phyloP scores from a whole-genome alignment of 2,797 vertebrate species.

The Dendrocincla tyrannina region DNA sequence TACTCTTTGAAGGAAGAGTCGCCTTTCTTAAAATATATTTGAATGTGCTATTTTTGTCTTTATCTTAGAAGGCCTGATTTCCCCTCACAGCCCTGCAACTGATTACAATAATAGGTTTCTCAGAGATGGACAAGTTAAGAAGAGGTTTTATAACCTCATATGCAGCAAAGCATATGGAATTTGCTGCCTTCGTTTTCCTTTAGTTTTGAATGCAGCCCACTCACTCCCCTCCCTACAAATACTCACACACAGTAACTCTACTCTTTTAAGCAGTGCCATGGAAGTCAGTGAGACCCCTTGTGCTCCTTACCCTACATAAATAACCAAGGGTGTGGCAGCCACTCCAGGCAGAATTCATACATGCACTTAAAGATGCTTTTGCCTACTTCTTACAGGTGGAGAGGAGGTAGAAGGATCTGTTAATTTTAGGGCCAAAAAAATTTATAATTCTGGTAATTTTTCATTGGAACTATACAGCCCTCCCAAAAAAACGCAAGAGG shows the following conservation, averaged over 20 bases:
- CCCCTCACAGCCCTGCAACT: conserved; percentile 26
- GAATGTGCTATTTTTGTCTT: conserved; percentile 45
- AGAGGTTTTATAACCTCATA: not conserved
- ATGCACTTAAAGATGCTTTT: not conserved
- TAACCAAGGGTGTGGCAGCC: not conserved
- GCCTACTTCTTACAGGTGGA: not conserved
- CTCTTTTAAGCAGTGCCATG: not conserved
- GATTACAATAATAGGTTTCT: conserved; percentile 41
- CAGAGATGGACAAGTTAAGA: not conserved
- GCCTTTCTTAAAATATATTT: conserved; percentile 52
- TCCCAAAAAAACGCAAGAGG: not conserved
- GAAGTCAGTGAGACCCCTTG: not conserved
- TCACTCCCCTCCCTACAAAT: not conserved
- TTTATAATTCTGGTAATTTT: not conserved
- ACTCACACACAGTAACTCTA: not conserved
- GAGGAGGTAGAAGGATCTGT: not conserved
- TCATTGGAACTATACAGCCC: not conserved
- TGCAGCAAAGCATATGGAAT: not conserved
- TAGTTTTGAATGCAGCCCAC: not conserved
- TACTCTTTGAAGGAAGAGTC: conserved; percentile 14
- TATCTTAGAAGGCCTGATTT: conserved; percentile 60
- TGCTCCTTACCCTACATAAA: not conserved
- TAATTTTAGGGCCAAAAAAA: not conserved
- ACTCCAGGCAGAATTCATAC: not conserved
- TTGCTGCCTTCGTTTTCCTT: not conserved